phyloP scores from a whole-genome alignment of 2,888 invertebrate genomes.

The Drosophila nigricruria region DNA sequence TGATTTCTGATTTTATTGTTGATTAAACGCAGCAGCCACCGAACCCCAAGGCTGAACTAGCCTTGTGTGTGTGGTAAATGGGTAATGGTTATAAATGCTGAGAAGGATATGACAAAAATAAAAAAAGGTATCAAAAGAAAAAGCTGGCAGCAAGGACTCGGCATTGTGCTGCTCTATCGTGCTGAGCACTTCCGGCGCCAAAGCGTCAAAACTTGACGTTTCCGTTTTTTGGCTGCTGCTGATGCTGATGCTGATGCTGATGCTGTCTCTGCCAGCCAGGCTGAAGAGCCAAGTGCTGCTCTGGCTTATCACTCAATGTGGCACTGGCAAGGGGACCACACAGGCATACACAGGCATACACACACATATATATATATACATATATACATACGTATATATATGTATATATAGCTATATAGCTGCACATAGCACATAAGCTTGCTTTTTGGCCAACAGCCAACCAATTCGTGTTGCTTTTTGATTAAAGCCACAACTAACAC shows the following conservation, averaged over 20 bases:
- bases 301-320: conserved; percentile 50
- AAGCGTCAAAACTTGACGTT: conserved; percentile 83
- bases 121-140: not conserved
- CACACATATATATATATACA: not conserved
- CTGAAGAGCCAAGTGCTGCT: conserved; percentile 10
- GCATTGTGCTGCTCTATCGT: conserved; percentile 68
- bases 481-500: conserved; percentile 52
- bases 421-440: conserved; percentile 13
- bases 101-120: conserved; percentile 61
- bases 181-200: conserved; percentile 80
- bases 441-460: conserved; percentile 55
- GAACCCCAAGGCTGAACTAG: conserved; percentile 7
- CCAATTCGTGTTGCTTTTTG: conserved; percentile 56
- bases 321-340: conserved; percentile 10
- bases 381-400: not conserved
- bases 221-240: conserved; percentile 72
- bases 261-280: conserved; percentile 8
- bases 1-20: conserved; percentile 83
- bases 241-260: conserved; percentile 7
- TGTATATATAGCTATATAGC: not conserved
- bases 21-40: conserved; percentile 66
- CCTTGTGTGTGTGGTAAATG: conserved; percentile 17
- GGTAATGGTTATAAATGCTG: conserved; percentile 56
- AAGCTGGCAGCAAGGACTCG: conserved; percentile 15
- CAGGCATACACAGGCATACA: not conserved